Evolutionary conservation across 2,797 vertebrate species (phyloP).

Genomic region (Phoeniculus purpureus): DNA sequence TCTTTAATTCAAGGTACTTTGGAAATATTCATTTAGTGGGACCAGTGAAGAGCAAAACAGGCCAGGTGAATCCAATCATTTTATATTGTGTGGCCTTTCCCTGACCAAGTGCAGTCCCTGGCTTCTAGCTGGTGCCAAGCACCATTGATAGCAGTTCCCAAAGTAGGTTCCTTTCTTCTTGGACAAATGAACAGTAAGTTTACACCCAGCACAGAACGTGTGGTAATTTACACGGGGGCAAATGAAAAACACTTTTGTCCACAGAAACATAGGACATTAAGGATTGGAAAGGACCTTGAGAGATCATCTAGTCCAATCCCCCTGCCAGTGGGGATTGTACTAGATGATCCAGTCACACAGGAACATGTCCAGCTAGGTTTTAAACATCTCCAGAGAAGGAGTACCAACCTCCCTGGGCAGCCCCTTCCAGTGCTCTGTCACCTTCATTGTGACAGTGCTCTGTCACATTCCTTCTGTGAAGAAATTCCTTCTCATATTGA

Average conservation of each 20-base stretch:
- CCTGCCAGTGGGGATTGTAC: no score
- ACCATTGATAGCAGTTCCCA: not conserved
- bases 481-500: no score
- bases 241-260: conserved; percentile 27
- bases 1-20: not conserved
- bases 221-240: conserved; percentile 32
- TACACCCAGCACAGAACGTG: not conserved
- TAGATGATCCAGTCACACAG: no score
- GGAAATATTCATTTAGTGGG: conserved; percentile 9
- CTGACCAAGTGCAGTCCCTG: not conserved
- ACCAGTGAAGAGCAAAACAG: not conserved
- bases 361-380: no score
- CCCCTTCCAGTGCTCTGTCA: no score
- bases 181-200: not conserved
- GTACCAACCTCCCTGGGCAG: no score
- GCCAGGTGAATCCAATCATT: not conserved
- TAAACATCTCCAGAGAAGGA: no score
- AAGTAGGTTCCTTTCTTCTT: conserved; percentile 37
- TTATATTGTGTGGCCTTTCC: not conserved
- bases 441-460: no score
- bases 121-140: conserved; percentile 14
- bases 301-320: not conserved
- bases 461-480: no score
- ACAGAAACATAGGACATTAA: no score
- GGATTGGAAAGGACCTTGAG: no score